Percentiles rank a stretch among this genome's conserved stretches.
phyloP scores from a whole-genome alignment of 2,113 vertebrate species.

The Coptodon bakossiorum region DNA sequence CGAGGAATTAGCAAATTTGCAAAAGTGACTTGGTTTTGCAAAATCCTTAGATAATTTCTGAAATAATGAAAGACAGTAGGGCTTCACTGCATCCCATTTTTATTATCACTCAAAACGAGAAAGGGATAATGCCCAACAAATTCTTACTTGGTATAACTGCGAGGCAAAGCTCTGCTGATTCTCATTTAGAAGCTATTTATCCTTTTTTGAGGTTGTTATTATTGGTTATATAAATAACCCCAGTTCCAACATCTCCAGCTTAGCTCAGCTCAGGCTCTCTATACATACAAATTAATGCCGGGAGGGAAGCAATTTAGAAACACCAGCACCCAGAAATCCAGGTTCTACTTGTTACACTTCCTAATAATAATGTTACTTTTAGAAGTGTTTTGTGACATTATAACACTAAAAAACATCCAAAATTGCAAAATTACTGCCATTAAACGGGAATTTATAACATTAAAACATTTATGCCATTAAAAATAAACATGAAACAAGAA shows the following conservation, averaged over 20 bases:
- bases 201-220: neutral
- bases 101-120: constrained; percentile 3
- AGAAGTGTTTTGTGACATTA: neutral
- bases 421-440: neutral
- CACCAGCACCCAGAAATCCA: neutral
- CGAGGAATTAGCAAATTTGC: constrained; percentile 37
- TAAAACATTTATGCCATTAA: neutral
- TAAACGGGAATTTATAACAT: neutral
- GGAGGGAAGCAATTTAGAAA: neutral
- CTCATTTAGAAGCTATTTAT: neutral
- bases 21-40: constrained; percentile 20
- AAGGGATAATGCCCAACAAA: neutral
- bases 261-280: neutral
- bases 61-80: constrained; percentile 8
- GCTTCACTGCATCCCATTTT: neutral
- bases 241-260: neutral
- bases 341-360: neutral
- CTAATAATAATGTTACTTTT: neutral
- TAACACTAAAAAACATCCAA: neutral
- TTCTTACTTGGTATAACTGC: neutral
- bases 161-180: neutral
- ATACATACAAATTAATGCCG: neutral
- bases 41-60: constrained; percentile 1
- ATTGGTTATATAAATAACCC: neutral
- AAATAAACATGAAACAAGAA: neutral